Evolutionary conservation across 2,888 invertebrate genomes (phyloP), one percentile per base, ranked within the genome.

Genomic region (Teleiodes luculella): DNA sequence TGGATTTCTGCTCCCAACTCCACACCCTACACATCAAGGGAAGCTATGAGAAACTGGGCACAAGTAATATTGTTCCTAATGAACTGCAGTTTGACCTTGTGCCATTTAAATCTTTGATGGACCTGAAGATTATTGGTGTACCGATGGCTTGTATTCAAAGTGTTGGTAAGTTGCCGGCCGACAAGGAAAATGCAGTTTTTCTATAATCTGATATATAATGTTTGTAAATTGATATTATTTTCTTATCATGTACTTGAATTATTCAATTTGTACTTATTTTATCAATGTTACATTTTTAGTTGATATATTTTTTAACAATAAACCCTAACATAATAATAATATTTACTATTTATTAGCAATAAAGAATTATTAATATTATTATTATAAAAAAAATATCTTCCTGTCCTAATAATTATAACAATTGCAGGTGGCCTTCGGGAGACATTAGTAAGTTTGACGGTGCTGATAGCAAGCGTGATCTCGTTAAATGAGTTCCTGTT

Each of bases 1-100:
- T 98, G 52, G 98, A 98, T 80, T 96, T 97, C 72, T 95, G 95
- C 76, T 94, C 94, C 0, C 94, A 96, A 72, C 83, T 98, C 24
- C 92, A 92, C 16, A 90, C 91, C 18, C 79, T 97, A 10, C 91
- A 90, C 62, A 92, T 97, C 5, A 90, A 89, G 70, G 95, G 96
- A 1, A 93, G 91, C 64, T 86, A 90, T 24, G 90, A 92, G 54
- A 91, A 92, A 37, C 92, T 96, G 45, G 94, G 94, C 6, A 93
- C 94, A 0, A 98, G 97, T 75, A 97, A 96, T 75, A 94, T 98
- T 57, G 90, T 94, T 57, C 95, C 96, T 0, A 96, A 96, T 66
- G 91, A 93, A 36, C 87, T 98, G 28, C 88, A 90, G 30, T 96
- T 96, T 80, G 96, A 97, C 72, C 86, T 98, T 35, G 92, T 94